Evolutionary conservation across 1,140 invertebrate genomes (phyloP), one percentile per base, ranked within the genome.

Genomic region (Pantala flavescens): DNA sequence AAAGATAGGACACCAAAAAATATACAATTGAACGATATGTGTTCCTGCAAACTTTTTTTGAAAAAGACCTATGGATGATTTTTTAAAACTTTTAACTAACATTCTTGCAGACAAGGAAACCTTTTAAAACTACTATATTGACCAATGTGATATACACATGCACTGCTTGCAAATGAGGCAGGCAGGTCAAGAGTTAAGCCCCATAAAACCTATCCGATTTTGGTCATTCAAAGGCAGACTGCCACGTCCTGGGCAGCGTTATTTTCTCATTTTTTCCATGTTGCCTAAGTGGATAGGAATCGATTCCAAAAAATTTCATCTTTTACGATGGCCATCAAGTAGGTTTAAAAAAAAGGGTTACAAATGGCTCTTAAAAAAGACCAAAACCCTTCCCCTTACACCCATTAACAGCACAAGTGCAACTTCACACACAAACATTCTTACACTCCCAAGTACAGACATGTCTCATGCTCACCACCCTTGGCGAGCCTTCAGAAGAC

Each of bases 11-110:
- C 49, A 63, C 49, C 49, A 63, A 63, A 63, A 63, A 63, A 63
- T 63, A 63, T 63, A 63, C 49, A 63, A 63, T 63, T 63, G 49
- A 63, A 63, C 49, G 49, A 63, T 63, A 63, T 63, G 49, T 63
- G 49, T 63, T 63, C 49, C 49, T 63, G 49, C 49, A 63, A 63
- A 63, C 14, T 63, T 63, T 36, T 63, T 63, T 63, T 63, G 49
- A 63, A 63, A 63, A 63, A 63, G 49, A 63, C n/a, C 49, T 63
- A 63, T 63, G 49, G 49, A 63, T 63, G 49, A 63, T 63, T 63
- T 63, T 36, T 63, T 63, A 63, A 63, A 63, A 63, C 49, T 63
- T 63, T 63, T 63, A 19, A 21, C 49, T 63, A 63, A 63, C 49
- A 63, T 63, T 63, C 49, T 63, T 63, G 49, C 49, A 63, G 49